Percentiles rank a stretch among this genome's conserved stretches.
phyloP scores from a whole-genome alignment of 2,797 vertebrate genomes.

The Eulemur rubriventer region DNA sequence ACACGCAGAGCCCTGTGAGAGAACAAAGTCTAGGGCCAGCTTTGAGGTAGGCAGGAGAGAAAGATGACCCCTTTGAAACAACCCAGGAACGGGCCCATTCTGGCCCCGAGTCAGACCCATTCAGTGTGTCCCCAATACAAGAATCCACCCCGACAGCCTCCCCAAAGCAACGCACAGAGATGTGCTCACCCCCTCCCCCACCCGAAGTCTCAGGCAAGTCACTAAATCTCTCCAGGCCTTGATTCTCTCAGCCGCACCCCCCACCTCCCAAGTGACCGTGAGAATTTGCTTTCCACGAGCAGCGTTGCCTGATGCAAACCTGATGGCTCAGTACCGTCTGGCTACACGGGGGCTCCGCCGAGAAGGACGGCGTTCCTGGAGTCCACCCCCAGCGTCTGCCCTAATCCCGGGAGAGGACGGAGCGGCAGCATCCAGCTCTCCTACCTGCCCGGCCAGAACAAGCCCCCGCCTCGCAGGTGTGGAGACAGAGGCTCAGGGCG shows the following conservation, averaged over 20 bases:
- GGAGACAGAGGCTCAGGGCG: neutral
- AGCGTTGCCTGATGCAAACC: neutral
- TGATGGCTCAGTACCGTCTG: neutral
- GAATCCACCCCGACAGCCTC: neutral
- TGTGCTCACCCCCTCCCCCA: neutral
- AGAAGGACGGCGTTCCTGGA: neutral
- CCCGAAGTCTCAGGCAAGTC: neutral
- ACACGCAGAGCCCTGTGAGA: neutral
- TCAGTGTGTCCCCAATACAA: neutral
- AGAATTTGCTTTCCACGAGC: neutral
- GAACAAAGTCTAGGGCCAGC: neutral
- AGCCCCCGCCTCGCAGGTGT: neutral
- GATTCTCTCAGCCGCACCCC: neutral
- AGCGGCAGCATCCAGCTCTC: neutral
- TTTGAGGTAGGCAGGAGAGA: neutral
- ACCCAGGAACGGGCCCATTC: fast-evolving
- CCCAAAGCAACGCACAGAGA: neutral
- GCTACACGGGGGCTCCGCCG: fast-evolving
- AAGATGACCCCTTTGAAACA: neutral
- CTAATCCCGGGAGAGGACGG: neutral
- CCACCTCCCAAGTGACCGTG: too few species aligned
- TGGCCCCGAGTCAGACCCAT: neutral
- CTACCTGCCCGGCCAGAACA: neutral
- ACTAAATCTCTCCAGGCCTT: neutral
- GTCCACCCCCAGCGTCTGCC: neutral